Evolutionary conservation across 2,797 vertebrate genomes (phyloP), one percentile per base, ranked within the genome.

Genomic region (Neolamprologus multifasciatus): DNA sequence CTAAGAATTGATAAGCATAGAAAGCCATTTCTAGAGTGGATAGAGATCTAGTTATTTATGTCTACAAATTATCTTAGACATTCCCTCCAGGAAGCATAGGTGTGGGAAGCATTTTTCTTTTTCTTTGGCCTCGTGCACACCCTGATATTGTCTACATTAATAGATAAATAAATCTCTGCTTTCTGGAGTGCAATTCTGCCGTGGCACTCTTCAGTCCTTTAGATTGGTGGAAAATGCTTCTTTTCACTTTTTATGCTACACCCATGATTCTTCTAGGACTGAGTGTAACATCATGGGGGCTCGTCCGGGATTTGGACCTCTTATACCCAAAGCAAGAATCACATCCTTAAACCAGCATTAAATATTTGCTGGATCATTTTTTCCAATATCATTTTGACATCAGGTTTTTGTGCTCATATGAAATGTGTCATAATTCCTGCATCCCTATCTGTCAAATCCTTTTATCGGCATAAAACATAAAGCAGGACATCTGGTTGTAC

Each of bases 361-460:
- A 31, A 31, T 76, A 2, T 76, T 76, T 50, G 43, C 7, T 76
- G 71, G 43, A 76, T 76, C 5, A 0, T 74, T 64, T 64, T 64
- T 14, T 67, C 8, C 23, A 3, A 29, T 19, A 48, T 74, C 4
- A 19, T 74, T 3, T 33, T 3, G 45, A 76, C 45, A 50, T 33
- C 26, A 50, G 71, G 26, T 31, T 76, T 50, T 76, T 76, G 71
- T 76, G 71, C 71, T 76, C 71, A 74, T 48, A 19, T 14, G 71
- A n/a, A 33, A 76, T 6, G 17, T 50, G 7, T 19, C 69, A 8
- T 48, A 31, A 76, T 13, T 33, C 17, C 45, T 14, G 71, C 26
- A n/a, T 31, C 26, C 7, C 71, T n/a, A 16, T 74, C 7, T 8
- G 23, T 31, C 43, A 31, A 31, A 76, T 76, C 43, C 16, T 76